Base-by-base conservation (phyloP, 2,113 vertebrate genomes). In the Beaufortia kweichowensis region DNA sequence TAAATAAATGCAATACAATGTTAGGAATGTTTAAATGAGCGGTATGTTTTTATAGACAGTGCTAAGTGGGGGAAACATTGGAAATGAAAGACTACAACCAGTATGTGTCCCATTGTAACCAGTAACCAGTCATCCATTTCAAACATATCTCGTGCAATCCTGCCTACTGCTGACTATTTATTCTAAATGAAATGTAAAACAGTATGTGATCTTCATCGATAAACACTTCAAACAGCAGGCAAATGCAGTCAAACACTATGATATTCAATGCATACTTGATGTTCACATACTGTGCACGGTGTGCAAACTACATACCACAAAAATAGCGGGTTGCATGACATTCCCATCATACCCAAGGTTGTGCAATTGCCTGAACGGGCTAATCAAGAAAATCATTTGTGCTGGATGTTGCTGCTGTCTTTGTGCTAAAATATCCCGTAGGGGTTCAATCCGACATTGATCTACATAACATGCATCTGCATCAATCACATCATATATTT, bases 401-500 rank as follows among this genome's bases (percentile, higher is more conserved):
- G 26, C 24, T 26, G 26, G 14, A 65, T 17, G 14, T 26, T 6
- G 12, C 12, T 46, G 41, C 41, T 46, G 12, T 39, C 35, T 65
- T 14, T 17, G 39, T 10, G 14, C 63, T n/a, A n/a, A 48, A 48
- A 15, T 14, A 3, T 48, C 43, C 43, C 15, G 2, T 17, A 4
- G 3, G 3, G 12, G 43, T 12, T 6, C 43, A 48, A 48, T 48
- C 14, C 1, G 3, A 48, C 17, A 17, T 48, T 48, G 43, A 48
- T 48, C 43, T n/a, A 53, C n/a, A n/a, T 2, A 21, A 10, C 0
- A 53, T 21, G 48, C 3, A 31, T 17, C 11, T 21, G 15, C 35
- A 39, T 46, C 21, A 2, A 43, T 12, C 21, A 68, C 14, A 19
- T 24, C 29, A 53, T 55, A 70, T 70, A 35, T 55, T 70, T 69